These are phyloP conservation scores for Dynastes hyllus DNA, from an alignment of 2,888 invertebrate species.

Conservation along the genomic window DNA sequence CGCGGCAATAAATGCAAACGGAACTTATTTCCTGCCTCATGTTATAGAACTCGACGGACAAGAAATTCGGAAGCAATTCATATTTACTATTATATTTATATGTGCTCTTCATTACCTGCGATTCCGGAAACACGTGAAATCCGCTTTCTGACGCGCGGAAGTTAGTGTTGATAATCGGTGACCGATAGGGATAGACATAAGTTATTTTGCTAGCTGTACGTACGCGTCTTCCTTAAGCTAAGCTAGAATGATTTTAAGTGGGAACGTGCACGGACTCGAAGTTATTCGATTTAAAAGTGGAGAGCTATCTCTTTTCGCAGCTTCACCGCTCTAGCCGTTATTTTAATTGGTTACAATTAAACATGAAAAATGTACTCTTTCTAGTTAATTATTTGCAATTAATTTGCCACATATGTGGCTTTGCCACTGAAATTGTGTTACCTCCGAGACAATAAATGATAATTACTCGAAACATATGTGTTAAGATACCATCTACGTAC, in stretches of 20 bases:
- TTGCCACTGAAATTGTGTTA: conserved; percentile 51
- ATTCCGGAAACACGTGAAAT: too few species aligned
- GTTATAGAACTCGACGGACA: too few species aligned
- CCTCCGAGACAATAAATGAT: conserved; percentile 51
- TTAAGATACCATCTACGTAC: conserved; percentile 50
- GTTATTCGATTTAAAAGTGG: conserved; percentile 11
- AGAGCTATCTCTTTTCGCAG: conserved; percentile 25
- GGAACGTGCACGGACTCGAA: conserved; percentile 39
- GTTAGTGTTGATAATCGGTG: background rate
- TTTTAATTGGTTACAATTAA: conserved; percentile 54
- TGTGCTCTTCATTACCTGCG: too few species aligned
- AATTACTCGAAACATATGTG: conserved; percentile 48
- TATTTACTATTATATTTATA: too few species aligned
- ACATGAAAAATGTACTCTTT: conserved; percentile 52
- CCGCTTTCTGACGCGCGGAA: too few species aligned
- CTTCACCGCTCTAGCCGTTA: conserved; percentile 46
- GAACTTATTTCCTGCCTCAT: too few species aligned
- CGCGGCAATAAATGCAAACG: too few species aligned
- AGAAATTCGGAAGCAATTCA: too few species aligned
- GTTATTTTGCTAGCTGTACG: conserved; percentile 17
- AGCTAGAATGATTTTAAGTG: conserved; percentile 51
- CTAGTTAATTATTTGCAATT: conserved; percentile 54
- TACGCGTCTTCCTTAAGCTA: conserved; percentile 49
- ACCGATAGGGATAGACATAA: too few species aligned
- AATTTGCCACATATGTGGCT: conserved; percentile 52